A percentile compares a stretch with the other conserved stretches of the same genome.
Evolutionary conservation across 2,113 vertebrate species (phyloP).

Genomic region (Reinhardtius hippoglossoides): DNA sequence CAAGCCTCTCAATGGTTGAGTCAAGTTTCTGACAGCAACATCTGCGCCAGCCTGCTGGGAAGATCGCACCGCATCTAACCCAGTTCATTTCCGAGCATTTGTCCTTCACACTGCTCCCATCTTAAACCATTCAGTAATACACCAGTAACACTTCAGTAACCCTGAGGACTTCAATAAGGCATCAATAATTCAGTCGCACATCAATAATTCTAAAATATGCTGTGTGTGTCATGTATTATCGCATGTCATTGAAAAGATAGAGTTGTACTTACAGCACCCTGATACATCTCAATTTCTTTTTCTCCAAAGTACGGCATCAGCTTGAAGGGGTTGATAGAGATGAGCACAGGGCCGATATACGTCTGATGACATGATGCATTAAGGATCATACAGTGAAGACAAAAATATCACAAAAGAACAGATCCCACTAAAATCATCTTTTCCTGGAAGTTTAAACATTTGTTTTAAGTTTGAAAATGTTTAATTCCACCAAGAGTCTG

Average conservation of each 20-base stretch:
- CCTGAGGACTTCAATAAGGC: neutral
- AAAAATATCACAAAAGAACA: neutral
- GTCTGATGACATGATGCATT: conserved; percentile 86
- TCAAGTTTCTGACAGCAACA: conserved; percentile 71
- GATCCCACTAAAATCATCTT: neutral
- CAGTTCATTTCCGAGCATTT: conserved; percentile 44
- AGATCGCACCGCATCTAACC: conserved; percentile 56
- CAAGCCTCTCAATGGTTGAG: conserved; percentile 53
- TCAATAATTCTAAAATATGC: neutral
- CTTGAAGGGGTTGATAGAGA: conserved; percentile 98
- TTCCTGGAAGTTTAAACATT: neutral
- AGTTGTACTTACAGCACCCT: conserved; percentile 93
- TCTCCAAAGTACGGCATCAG: conserved; percentile 99
- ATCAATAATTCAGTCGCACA: neutral
- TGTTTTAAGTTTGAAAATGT: neutral
- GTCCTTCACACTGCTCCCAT: conserved; percentile 23
- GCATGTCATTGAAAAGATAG: neutral
- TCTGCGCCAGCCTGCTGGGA: conserved; percentile 61
- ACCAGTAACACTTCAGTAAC: neutral
- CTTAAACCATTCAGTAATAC: neutral
- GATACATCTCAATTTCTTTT: conserved; percentile 98
- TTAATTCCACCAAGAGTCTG: neutral
- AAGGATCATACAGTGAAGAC: conserved; percentile 77
- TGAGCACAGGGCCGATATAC: conserved; percentile 97
- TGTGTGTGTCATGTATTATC: neutral